phyloP scores from a whole-genome alignment of 2,797 vertebrate species.

The Poecilia velifera region DNA sequence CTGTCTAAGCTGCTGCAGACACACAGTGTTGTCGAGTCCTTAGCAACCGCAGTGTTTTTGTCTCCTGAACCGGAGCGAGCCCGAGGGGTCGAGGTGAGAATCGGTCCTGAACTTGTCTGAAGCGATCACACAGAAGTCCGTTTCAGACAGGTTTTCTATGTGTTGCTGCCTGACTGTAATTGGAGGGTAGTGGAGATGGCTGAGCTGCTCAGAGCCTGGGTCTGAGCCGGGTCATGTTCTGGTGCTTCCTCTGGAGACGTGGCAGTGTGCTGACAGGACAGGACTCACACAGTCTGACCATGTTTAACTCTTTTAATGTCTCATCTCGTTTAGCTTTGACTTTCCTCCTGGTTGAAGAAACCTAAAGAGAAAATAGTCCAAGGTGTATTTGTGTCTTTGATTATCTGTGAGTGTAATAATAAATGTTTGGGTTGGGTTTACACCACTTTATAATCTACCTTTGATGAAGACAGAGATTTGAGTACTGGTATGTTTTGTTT shows the following conservation, averaged over 20 bases:
- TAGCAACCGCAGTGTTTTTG: constrained; percentile 80
- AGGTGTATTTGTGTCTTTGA: neutral
- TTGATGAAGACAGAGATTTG: neutral
- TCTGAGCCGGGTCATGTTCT: constrained; percentile 23
- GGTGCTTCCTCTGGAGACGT: constrained; percentile 27
- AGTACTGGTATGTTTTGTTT: neutral
- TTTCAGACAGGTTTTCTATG: constrained; percentile 45
- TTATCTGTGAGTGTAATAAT: neutral
- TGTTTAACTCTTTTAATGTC: neutral
- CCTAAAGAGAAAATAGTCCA: neutral
- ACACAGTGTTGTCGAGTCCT: constrained; percentile 54
- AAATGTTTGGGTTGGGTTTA: neutral
- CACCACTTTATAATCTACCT: neutral
- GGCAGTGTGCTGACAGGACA: neutral
- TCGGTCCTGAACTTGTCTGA: constrained; percentile 63
- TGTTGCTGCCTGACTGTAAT: constrained; percentile 52
- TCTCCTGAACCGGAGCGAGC: constrained; percentile 47
- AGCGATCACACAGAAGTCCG: constrained; percentile 44
- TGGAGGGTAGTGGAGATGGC: constrained; percentile 39
- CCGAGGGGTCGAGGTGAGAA: constrained; percentile 1
- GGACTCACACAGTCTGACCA: neutral
- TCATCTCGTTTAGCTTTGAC: neutral
- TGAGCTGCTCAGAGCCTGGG: constrained; percentile 13
- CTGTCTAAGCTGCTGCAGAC: constrained; percentile 48
- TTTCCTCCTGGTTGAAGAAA: neutral